Percentiles rank a stretch among this genome's conserved stretches.
These are phyloP conservation scores for Aphidius ervi DNA, from an alignment of 1,140 invertebrate species.

Conservation along the genomic window DNA sequence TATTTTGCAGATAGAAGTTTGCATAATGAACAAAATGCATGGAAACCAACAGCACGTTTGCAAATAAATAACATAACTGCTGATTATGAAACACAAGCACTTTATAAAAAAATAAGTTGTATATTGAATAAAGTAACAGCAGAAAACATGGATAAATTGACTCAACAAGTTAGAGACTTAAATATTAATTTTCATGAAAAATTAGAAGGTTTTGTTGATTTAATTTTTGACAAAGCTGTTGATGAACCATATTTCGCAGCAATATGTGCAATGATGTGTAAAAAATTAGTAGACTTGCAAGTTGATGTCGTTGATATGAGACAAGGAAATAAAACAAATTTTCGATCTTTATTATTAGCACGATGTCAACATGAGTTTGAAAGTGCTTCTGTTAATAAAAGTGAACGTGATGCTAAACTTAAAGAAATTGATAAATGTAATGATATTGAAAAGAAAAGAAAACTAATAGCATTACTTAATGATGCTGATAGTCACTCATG, in stretches of 20 bases:
- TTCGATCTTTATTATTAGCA: constrained; percentile 75
- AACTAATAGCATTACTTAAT: constrained; percentile 33
- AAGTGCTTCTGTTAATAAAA: constrained; percentile 64
- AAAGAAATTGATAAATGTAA: too few species aligned
- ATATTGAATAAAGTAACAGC: constrained; percentile 56
- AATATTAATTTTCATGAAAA: constrained; percentile 76
- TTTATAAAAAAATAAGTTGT: constrained; percentile 80
- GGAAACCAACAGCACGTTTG: constrained; percentile 40
- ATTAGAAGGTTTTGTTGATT: constrained; percentile 78
- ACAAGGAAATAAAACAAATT: constrained; percentile 58
- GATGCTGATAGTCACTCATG: constrained; percentile 46
- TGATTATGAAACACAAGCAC: constrained; percentile 64
- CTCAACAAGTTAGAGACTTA: constrained; percentile 70
- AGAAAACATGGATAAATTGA: constrained; percentile 52
- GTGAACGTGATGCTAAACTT: too few species aligned
- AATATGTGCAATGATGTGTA: constrained; percentile 83
- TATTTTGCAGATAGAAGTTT: too few species aligned
- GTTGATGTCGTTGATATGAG: constrained; percentile 28
- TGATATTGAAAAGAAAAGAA: too few species aligned
- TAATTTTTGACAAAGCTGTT: constrained; percentile 93
- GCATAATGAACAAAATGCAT: constrained; percentile 63
- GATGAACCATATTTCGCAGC: constrained; percentile 90
- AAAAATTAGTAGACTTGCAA: constrained; percentile 42
- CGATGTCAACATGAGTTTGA: constrained; percentile 87
- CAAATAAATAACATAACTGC: constrained; percentile 53